phyloP scores from a whole-genome alignment of 1,140 invertebrate genomes.

The Drosophila rhopaloa region DNA sequence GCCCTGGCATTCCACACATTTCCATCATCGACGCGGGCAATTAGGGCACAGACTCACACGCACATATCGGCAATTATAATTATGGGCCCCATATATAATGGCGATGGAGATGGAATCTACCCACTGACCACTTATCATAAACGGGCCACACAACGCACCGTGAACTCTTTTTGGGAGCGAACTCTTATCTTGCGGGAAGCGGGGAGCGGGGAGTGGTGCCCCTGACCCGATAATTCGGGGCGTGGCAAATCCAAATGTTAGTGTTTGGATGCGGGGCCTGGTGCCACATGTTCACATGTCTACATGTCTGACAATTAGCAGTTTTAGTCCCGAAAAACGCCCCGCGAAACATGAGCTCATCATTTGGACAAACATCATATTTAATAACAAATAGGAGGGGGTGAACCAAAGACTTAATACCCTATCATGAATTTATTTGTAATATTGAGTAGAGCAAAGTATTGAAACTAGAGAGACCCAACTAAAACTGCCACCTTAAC shows the following conservation, averaged over 20 bases:
- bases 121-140: conserved; percentile 20
- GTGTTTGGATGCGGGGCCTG: conserved; percentile 8
- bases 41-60: conserved; percentile 12
- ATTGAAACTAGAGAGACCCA: too few species aligned
- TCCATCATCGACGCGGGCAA: conserved; percentile 36
- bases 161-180: conserved; percentile 40
- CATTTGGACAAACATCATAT: conserved; percentile 32
- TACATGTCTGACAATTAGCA: conserved; percentile 44
- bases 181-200: conserved; percentile 19
- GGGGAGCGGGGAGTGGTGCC: conserved; percentile 11
- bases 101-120: conserved; percentile 24
- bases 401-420: conserved; percentile 2
- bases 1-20: conserved; percentile 1
- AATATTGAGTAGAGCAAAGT: too few species aligned
- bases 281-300: conserved; percentile 42
- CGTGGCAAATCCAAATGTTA: conserved; percentile 11
- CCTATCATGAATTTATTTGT: neutral
- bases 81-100: conserved; percentile 1
- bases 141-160: neutral
- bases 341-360: conserved; percentile 44
- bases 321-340: conserved; percentile 30
- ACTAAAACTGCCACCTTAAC: too few species aligned
- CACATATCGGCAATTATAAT: conserved; percentile 27
- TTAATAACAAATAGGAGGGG: conserved; percentile 16
- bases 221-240: conserved; percentile 44